phyloP scores from a whole-genome alignment of 2,797 vertebrate species.

The Catamblyrhynchus diadema region DNA sequence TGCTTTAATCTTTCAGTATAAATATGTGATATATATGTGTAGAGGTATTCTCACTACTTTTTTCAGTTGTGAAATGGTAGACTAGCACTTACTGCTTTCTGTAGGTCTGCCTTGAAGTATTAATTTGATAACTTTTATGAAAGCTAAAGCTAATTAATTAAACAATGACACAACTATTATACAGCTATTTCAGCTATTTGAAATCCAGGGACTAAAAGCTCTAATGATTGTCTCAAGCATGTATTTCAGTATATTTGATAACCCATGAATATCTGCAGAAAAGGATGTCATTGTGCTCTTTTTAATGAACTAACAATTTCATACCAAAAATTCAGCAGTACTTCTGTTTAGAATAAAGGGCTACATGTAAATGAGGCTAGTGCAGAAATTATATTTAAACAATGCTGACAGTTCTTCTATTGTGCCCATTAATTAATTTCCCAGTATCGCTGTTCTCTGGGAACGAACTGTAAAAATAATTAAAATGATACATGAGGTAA shows the following conservation, averaged over 20 bases:
- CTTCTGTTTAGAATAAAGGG: conserved; percentile 69
- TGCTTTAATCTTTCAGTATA: background rate
- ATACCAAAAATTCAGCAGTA: conserved; percentile 42
- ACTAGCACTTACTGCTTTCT: background rate
- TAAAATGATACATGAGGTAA: conserved; percentile 81
- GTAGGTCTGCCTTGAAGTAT: background rate
- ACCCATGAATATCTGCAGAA: conserved; percentile 62
- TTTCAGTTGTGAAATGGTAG: background rate
- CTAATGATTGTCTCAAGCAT: background rate
- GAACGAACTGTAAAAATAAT: conserved; percentile 80
- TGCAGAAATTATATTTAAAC: conserved; percentile 65
- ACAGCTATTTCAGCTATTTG: background rate
- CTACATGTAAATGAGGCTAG: conserved; percentile 69
- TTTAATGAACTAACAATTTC: conserved; percentile 71
- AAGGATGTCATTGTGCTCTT: conserved; percentile 58
- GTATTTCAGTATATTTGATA: conserved; percentile 58
- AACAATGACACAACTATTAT: background rate
- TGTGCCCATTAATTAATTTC: conserved; percentile 83
- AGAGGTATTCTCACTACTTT: background rate
- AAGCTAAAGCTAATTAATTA: background rate
- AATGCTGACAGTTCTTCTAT: conserved; percentile 73
- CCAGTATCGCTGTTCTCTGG: conserved; percentile 72
- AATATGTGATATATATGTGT: background rate
- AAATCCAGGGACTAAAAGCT: conserved; percentile 1
- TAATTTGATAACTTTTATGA: background rate